Evolutionary conservation across 2,888 invertebrate genomes (phyloP), one percentile per base, ranked within the genome.

Genomic region (Tachina lurida): DNA sequence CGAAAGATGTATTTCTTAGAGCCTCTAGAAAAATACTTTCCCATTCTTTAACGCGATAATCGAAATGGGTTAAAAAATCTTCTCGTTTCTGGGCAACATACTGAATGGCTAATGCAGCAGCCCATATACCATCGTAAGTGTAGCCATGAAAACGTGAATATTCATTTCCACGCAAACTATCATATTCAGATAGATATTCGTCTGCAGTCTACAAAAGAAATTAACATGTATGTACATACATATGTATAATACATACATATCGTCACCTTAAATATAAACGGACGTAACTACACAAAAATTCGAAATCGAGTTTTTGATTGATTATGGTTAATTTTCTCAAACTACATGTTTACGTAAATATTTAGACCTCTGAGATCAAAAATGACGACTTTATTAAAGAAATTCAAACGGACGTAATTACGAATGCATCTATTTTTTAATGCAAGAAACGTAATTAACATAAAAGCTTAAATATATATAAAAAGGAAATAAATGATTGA

Each of bases 91-190:
- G 95, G 0, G 98, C 96, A 39, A 98, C 97, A 88, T 96, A 96
- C 91, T 98, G 97, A 84, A 99, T 97, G 0, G 99, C 99, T 84
- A 98, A 93, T 0, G 99, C 99, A 88, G 99, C 97, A 0, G 98
- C 97, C 99, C 99, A 99, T 88, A 99, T 97, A 7, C 95, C 99
- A 93, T 99, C 99, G 92, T 99, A 99, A 12, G 99, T 98, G 93
- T 99, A 99, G 3, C 98, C 99, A 92, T 99, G 98, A 91, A 98
- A 99, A 88, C 98, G 95, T 49, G 98, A 98, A 93, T 97, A 98
- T 90, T 98, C 97, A 1, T 93, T 91, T 1, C 97, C 96, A 87
- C 97, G 94, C 86, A 96, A 93, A 45, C 96, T 95, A 90, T 98
- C 96, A 92, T 98, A 98, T 91, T 97, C 96, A 54, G 94, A 94